Evolutionary conservation across 2,113 vertebrate species (phyloP), one percentile per base, ranked within the genome.

Genomic region (Anser brachyrhynchus): DNA sequence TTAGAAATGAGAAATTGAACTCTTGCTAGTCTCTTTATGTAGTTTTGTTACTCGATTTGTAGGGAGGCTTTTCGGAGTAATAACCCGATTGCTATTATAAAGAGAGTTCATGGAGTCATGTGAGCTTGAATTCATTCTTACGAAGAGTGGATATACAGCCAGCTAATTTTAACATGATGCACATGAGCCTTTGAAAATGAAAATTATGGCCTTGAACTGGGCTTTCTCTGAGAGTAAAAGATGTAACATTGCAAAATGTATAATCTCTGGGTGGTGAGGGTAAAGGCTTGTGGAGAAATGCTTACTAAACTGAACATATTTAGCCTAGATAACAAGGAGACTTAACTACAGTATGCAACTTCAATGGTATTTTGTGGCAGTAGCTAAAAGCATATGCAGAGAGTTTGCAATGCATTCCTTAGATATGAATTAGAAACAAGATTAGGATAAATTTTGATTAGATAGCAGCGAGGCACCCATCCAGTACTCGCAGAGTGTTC

Each of bases 381-480:
- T 91, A 83, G 71, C 86, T 94, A 59, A 82, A 84, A 87, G 89
- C 62, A 76, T 83, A 79, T 79, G 74, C 59, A 87, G 59, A 83
- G 58, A 55, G 62, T 62, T 95, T 80, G 91, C 84, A 95, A 94
- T 94, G 71, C 93, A 93, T 96, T 96, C 95, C 87, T 96, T 84
- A 93, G 93, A 95, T 94, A 94, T 39, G 80, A 91, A 95, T 94
- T 93, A 70, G 84, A 96, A 96, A 92, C 64, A 73, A 91, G 89
- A 91, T 87, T 70, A 84, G 81, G 71, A 76, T 94, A 77, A 93
- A 78, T 92, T 94, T 84, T 82, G 84, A 92, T 92, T 89, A 96
- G 95, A 77, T 94, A 92, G 82, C 51, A 82, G 90, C 70, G 84
- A 26, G 62, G 37, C 86, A 80, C 55, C 35, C n/a, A 76, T 89